These are phyloP conservation scores for Therioaphis trifolii DNA, from an alignment of 2,888 invertebrate species.

Conservation along the genomic window DNA sequence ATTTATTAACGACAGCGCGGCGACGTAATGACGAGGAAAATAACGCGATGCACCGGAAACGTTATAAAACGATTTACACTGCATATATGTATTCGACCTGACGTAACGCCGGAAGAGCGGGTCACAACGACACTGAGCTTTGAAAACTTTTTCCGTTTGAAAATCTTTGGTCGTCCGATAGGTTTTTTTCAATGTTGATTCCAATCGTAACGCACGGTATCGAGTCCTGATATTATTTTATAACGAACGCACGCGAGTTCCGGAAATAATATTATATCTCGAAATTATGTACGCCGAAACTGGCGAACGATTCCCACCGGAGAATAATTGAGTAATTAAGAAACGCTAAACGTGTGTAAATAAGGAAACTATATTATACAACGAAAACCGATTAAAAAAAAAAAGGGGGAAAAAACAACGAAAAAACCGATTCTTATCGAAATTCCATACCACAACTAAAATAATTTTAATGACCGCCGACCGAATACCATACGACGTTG, in stretches of 20 bases:
- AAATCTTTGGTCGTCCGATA: too few relatives aligned
- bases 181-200: too few relatives aligned
- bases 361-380: neutral
- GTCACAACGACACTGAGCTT: too few relatives aligned
- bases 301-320: neutral
- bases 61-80: too few relatives aligned
- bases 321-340: slow-evolving; percentile 1
- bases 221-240: too few relatives aligned
- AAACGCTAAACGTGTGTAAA: neutral
- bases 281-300: neutral
- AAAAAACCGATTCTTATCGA: neutral
- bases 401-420: neutral
- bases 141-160: too few relatives aligned
- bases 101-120: too few relatives aligned
- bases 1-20: neutral
- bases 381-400: neutral
- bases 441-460: neutral
- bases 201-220: too few relatives aligned
- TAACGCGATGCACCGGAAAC: too few relatives aligned
- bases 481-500: neutral
- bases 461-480: slow-evolving; percentile 1
- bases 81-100: too few relatives aligned
- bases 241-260: neutral
- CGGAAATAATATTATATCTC: neutral
- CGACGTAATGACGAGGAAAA: too few relatives aligned